Conservation (phyloP, 2,113 vertebrate genomes). For the Calypte anna region DNA sequence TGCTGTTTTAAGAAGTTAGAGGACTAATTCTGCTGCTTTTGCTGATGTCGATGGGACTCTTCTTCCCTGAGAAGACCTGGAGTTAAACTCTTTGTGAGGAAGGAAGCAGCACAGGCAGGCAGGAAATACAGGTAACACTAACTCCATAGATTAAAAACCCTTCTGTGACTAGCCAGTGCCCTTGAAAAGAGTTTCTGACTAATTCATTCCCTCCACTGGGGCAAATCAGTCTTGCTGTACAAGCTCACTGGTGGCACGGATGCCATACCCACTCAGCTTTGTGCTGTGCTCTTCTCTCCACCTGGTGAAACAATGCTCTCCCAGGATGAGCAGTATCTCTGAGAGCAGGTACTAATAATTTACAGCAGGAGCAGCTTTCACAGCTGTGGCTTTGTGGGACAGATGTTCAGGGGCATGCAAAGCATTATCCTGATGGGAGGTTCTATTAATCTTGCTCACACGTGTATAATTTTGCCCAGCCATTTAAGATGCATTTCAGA, state of each 20-base stretch:
- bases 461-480: conserved; percentile 44
- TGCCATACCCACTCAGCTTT: neutral
- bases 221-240: neutral
- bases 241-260: neutral
- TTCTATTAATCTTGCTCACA: conserved; percentile 60
- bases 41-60: neutral
- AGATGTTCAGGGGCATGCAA: conserved; percentile 59
- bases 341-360: conserved; percentile 55
- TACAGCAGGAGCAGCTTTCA: conserved; percentile 36
- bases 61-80: neutral
- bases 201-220: neutral
- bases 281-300: neutral
- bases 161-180: neutral
- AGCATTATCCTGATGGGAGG: conserved; percentile 30
- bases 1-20: neutral
- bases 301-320: neutral
- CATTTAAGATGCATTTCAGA: conserved; percentile 45
- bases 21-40: neutral
- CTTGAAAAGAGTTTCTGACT: conserved; percentile 14
- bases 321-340: neutral
- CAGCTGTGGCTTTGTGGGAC: conserved; percentile 59
- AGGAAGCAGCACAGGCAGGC: neutral
- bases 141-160: neutral
- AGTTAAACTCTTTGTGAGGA: neutral
- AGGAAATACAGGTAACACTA: neutral